phyloP scores from a whole-genome alignment of 2,113 vertebrate genomes.

The Chunga burmeisteri region DNA sequence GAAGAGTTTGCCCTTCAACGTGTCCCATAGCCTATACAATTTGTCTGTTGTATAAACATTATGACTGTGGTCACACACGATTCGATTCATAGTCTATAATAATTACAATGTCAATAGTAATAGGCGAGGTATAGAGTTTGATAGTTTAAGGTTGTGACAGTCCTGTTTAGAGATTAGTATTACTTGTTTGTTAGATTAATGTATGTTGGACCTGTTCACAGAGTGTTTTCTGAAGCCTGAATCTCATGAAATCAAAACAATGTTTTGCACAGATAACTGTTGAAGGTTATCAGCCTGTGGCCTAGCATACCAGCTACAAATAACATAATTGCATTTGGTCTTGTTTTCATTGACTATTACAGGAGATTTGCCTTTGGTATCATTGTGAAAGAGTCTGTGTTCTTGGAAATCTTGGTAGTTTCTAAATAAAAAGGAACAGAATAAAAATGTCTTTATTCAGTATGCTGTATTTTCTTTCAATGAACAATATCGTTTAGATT shows the following conservation, averaged over 20 bases:
- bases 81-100: neutral
- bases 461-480: neutral
- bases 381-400: neutral
- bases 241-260: neutral
- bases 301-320: neutral
- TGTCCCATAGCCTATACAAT: neutral
- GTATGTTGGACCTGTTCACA: neutral
- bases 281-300: accelerated
- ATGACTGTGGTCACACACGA: neutral
- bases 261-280: neutral
- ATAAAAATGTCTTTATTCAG: neutral
- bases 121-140: neutral
- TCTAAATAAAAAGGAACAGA: neutral
- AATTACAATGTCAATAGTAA: neutral
- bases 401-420: neutral
- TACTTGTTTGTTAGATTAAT: neutral
- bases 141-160: neutral
- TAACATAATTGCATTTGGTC: neutral
- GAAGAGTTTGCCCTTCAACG: neutral
- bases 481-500: neutral
- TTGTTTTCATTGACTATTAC: neutral
- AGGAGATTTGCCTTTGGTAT: neutral
- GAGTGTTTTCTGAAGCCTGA: neutral
- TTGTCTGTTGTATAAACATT: neutral
- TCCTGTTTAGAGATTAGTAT: neutral